Base-by-base conservation (phyloP, 30 jellyfish, hydroid and myxozoan species). In the Sanderia malayensis region DNA sequence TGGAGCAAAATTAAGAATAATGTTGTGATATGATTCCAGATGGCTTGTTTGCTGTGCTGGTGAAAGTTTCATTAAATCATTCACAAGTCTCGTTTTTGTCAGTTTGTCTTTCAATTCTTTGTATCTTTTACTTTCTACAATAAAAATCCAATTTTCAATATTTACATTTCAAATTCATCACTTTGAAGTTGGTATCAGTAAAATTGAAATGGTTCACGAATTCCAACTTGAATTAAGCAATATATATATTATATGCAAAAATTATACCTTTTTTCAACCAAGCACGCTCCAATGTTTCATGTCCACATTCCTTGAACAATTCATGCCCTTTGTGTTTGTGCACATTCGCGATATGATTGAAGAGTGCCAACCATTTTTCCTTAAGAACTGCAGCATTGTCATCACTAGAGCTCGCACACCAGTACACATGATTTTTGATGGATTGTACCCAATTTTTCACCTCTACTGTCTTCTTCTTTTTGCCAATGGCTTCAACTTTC, bases 401-500 rank as follows among this genome's bases (percentile, higher is more conserved):
- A 52, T 58, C 58, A 63, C 85, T 73, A 11, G 85, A 25, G 2
- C 66, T 26, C 19, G 85, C 85, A 41, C 85, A 73, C 85, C 85
- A 73, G 58, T 73, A 34, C n/a, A 73, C 61, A 73, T 73, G 85
- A 53, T n/a, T 73, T 73, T 73, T 73, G 55, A 29, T 53, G 55
- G 30, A 67, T 15, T 33, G 65, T 25, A 73, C 74, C 85, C 85
- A 73, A 7, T 55, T 22, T 6, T 25, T 26, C 21, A 73, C 65
- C 44, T 52, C 74, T 44, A n/a, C 28, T 15, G 85, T 53, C 44
- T 27, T 57, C 61, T 58, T 21, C 0, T 53, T 44, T 73, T 57
- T 30, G 67, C 74, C 27, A 53, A 46, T 57, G 55, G 26, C 26
- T 73, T 59, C 30, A 58, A 57, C 49, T 31, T 68, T 68, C n/a